Percentiles rank a stretch among this genome's conserved stretches.
phyloP scores from a whole-genome alignment of 53 echinoderm and acorn worm genomes.

The Luidia sarsii region DNA sequence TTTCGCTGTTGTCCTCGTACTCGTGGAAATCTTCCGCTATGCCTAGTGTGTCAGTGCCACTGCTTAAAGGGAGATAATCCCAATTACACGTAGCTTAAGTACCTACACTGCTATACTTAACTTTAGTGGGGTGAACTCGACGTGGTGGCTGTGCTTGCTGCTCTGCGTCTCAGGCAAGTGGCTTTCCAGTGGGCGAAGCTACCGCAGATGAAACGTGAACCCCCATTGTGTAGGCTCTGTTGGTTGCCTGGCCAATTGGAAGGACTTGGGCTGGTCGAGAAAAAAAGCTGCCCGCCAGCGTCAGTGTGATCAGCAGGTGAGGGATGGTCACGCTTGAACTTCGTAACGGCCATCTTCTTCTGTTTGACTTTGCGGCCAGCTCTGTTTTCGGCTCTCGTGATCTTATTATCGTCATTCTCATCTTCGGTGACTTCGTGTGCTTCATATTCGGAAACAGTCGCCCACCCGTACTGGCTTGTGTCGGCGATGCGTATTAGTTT shows the following conservation, averaged over 20 bases:
- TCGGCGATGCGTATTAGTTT: conserved; percentile 2
- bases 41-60: too few species aligned
- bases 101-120: neutral
- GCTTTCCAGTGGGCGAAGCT: conserved; percentile 30
- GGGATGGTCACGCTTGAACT: conserved; percentile 3
- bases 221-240: conserved; percentile 7
- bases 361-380: conserved; percentile 22
- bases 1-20: neutral
- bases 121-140: neutral
- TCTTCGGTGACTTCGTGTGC: conserved; percentile 16
- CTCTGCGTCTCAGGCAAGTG: neutral
- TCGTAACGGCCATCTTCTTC: neutral
- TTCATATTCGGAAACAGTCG: neutral
- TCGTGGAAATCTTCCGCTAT: neutral
- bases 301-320: neutral
- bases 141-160: neutral
- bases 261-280: neutral
- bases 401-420: conserved; percentile 35
- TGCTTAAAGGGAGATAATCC: neutral
- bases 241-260: neutral
- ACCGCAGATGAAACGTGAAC: conserved; percentile 27
- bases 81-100: neutral
- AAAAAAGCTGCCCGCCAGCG: conserved; percentile 1
- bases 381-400: conserved; percentile 5
- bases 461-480: conserved; percentile 8